phyloP scores from a whole-genome alignment of 2,113 vertebrate genomes.

The Aix galericulata region DNA sequence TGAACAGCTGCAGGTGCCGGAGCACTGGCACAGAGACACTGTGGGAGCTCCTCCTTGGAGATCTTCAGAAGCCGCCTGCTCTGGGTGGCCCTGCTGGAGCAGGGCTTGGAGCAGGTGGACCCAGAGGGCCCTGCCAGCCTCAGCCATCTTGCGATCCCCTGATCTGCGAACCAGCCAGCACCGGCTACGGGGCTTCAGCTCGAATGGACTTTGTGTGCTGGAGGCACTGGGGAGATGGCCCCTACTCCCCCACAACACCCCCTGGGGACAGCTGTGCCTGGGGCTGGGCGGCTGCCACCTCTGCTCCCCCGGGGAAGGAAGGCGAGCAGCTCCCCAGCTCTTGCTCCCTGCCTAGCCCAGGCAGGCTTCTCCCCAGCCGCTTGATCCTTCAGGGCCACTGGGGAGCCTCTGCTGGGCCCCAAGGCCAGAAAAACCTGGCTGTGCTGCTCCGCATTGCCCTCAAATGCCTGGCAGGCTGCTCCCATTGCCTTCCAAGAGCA shows the following conservation, averaged over 20 bases:
- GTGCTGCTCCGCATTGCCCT: neutral
- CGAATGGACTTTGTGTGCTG: neutral
- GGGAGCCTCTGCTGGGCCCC: neutral
- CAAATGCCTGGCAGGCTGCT: neutral
- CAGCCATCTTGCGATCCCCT: too few species aligned
- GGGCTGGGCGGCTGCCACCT: too few species aligned
- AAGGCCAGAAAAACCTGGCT: neutral
- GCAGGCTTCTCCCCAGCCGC: neutral
- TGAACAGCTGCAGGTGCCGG: neutral
- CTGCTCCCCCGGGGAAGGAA: too few species aligned
- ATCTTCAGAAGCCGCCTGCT: too few species aligned
- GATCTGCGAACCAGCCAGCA: too few species aligned
- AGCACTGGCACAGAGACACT: neutral
- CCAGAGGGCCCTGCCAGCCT: too few species aligned
- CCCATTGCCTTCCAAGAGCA: neutral
- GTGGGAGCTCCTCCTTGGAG: too few species aligned
- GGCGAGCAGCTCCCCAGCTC: neutral
- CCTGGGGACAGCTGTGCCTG: too few species aligned
- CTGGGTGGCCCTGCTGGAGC: too few species aligned
- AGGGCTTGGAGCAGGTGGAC: too few species aligned
- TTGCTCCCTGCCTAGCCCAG: rapidly evolving
- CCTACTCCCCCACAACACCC: neutral
- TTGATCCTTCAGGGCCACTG: neutral
- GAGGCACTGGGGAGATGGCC: too few species aligned
- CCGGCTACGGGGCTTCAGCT: neutral